A percentile compares a stretch with the other conserved stretches of the same genome.
phyloP scores from a whole-genome alignment of 2,113 vertebrate species.

The Xiphophorus couchianus region DNA sequence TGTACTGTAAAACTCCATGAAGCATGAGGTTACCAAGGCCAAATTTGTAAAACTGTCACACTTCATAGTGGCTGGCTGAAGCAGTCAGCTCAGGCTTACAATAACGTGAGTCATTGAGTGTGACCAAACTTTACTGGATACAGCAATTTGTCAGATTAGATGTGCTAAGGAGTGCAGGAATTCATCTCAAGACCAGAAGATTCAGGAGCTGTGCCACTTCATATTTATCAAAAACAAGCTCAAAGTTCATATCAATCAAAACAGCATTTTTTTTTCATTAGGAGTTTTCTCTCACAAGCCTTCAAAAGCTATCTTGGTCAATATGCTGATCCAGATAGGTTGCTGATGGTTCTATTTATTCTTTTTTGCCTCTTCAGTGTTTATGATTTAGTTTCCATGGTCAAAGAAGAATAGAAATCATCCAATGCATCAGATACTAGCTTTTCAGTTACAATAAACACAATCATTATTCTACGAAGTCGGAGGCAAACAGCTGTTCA shows the following conservation, averaged over 20 bases:
- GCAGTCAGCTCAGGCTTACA: slow-evolving; percentile 9
- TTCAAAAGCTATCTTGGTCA: neutral
- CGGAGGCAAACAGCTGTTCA: neutral
- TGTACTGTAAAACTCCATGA: slow-evolving; percentile 9
- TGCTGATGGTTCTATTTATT: slow-evolving; percentile 39
- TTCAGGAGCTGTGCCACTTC: neutral
- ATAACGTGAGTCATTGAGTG: slow-evolving; percentile 11
- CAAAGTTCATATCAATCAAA: neutral
- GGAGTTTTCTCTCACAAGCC: too few species aligned
- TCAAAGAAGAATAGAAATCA: neutral
- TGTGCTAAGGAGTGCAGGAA: neutral
- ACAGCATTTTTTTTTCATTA: neutral
- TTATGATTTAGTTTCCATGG: neutral
- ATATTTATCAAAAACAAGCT: neutral
- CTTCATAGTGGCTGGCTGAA: slow-evolving; percentile 6
- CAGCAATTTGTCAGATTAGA: slow-evolving; percentile 2
- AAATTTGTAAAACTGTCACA: slow-evolving; percentile 15
- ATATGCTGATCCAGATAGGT: slow-evolving; percentile 36
- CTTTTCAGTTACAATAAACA: neutral
- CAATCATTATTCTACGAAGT: neutral
- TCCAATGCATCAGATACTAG: neutral
- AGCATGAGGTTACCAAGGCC: slow-evolving; percentile 14
- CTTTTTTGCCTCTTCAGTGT: neutral
- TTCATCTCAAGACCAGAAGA: neutral
- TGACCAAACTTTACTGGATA: slow-evolving; percentile 9